Base-by-base conservation (phyloP, 2,888 invertebrate species). In the Thymelicus acteon region DNA sequence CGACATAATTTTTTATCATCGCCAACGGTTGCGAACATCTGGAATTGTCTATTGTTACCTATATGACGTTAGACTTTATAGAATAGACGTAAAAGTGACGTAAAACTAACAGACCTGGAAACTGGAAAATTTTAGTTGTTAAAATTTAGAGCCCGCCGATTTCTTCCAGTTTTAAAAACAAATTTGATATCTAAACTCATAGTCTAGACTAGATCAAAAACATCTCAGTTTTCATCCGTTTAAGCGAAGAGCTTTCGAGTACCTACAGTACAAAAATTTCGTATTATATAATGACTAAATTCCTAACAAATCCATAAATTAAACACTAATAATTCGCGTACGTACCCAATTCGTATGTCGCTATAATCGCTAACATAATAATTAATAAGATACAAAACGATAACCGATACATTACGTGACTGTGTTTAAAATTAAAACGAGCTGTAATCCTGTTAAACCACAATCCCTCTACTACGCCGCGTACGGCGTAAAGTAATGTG, bases 1-100 rank as follows among this genome's bases (percentile, higher is more conserved):
- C 70, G 85, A 84, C 86, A 86, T 86, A 77, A 77, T 82, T 85
- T 84, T 85, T 85, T 85, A 88, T 88, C 84, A 79, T 78, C 77
- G 31, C 68, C 60, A 71, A 54, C 71, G 44, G 66, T 62, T 62
- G 71, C 71, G 54, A 57, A 61, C 71, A 71, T 65, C 71, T 71
- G 71, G 66, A 63, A 64, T 31, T 12, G 47, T 73, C 76, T 79
- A 86, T 85, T 88, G 87, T 88, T 80, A 81, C 73, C 63, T 74
- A 75, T 77, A 19, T 19, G 52, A 49, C 49, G 37, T 65, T 60
- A 64, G 37, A 44, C 52, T 31, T 58, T 62, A 63, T 60, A 54
- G 54, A 54, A 63, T 60, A 49, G 60, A 15, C 19, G 52, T 15
- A 65, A 60, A 70, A 65, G n/a, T 71, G 44, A 71, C 54, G 65